Evolutionary conservation across 2,797 vertebrate genomes (phyloP), one percentile per base, ranked within the genome.

Genomic region (Gallinago solitaria): DNA sequence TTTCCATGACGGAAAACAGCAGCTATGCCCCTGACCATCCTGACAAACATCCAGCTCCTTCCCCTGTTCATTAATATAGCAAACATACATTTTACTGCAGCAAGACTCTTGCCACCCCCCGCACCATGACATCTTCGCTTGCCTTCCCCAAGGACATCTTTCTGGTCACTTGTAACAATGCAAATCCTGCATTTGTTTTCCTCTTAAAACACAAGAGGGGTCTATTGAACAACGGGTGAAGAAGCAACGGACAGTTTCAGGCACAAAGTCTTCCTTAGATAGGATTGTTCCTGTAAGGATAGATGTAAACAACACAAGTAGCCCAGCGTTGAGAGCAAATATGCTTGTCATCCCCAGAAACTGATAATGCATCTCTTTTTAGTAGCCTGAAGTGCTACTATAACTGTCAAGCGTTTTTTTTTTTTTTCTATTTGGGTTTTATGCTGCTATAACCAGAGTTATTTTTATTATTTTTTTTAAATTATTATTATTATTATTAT

Each of bases 311-410:
- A 64, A 37, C 5, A 24, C 43, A 16, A 71, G 16, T 17, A 76
- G 51, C 12, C 41, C 19, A 35, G 4, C 15, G 37, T 4, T 2
- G 2, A 63, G 7, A 63, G 32, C 7, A 76, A 83, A 68, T 28
- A 35, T 35, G 17, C 13, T 67, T 51, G 18, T 17, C 45, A 86
- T 24, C 25, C 8, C 39, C 43, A 69, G 57, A 90, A 81, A 82
- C 8, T 15, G 7, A 2, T 11, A 59, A 61, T 0, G 0, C 1
- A 41, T 25, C 50, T 61, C 54, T 47, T 87, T 54, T 35, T 32
- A 50, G 43, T 12, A 70, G 47, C 15, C 32, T 57, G 7, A 81
- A 63, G 12, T 47, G 8, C 37, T 68, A 16, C 6, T 68, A 4
- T 11, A 75, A 59, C 17, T 57, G 25, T 0, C 1, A 48, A 59